phyloP scores from a whole-genome alignment of 2,888 invertebrate species.

The Agrypnus murinus region DNA sequence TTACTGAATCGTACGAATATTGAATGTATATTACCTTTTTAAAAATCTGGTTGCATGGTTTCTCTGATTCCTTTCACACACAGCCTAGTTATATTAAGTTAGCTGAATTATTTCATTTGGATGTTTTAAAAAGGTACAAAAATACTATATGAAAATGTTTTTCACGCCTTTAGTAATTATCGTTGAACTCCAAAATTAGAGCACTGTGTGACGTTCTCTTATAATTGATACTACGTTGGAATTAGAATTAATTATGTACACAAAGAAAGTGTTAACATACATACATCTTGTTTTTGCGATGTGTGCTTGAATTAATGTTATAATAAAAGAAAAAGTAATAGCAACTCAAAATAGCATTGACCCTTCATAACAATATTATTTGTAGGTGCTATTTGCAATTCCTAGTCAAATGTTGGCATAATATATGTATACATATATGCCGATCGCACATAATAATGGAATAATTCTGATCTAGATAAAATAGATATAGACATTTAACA shows the following conservation, averaged over 20 bases:
- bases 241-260: constrained; percentile 12
- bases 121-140: not conserved
- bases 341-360: no score
- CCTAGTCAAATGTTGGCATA: no score
- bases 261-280: constrained; percentile 9
- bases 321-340: no score
- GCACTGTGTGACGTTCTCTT: not conserved
- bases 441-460: no score
- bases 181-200: not conserved
- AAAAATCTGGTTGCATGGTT: constrained; percentile 19
- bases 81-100: constrained; percentile 23
- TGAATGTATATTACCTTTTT: constrained; percentile 40
- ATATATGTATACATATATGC: no score
- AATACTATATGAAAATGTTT: constrained; percentile 1
- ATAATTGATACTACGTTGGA: constrained; percentile 1
- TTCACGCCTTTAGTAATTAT: constrained; percentile 5
- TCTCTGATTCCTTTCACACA: constrained; percentile 31
- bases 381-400: no score
- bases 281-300: no score
- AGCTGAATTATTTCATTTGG: constrained; percentile 1
- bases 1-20: constrained; percentile 36
- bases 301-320: no score
- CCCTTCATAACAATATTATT: no score
- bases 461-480: no score
- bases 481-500: no score